These are phyloP conservation scores for Chaunax sp. DNA, from an alignment of 2,797 vertebrate species.

Conservation along the genomic window DNA sequence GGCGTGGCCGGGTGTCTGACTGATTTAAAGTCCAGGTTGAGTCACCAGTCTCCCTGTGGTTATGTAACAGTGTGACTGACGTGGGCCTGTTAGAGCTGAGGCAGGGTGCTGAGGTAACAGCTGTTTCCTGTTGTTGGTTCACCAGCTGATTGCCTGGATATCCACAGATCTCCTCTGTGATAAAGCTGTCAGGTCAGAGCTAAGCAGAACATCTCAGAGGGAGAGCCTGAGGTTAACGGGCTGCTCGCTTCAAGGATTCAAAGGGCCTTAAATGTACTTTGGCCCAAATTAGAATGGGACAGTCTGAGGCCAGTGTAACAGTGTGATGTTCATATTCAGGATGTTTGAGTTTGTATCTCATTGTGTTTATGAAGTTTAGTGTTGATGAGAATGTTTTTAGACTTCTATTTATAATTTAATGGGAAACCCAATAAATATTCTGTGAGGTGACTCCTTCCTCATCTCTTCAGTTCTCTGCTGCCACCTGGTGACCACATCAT, in stretches of 20 bases:
- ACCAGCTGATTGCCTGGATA: constrained; percentile 22
- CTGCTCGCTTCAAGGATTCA: background rate
- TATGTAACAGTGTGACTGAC: background rate
- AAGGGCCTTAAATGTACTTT: constrained; percentile 4
- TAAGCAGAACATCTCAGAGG: constrained; percentile 27
- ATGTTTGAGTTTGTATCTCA: background rate
- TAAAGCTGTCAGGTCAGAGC: constrained; percentile 38
- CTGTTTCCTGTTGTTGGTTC: constrained; percentile 35
- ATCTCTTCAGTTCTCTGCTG: constrained; percentile 32
- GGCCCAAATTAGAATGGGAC: background rate
- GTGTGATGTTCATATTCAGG: background rate
- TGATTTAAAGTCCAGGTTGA: background rate
- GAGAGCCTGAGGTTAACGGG: constrained; percentile 13
- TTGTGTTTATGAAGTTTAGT: no score
- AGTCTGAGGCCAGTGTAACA: background rate
- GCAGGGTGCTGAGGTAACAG: constrained; percentile 9
- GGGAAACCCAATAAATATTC: background rate
- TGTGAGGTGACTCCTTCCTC: background rate
- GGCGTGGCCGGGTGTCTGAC: background rate
- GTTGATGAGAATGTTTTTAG: no score
- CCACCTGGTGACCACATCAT: constrained; percentile 22
- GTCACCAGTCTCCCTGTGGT: constrained; percentile 1
- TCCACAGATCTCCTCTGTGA: constrained; percentile 25
- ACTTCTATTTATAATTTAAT: background rate
- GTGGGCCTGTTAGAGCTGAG: constrained; percentile 10